A percentile compares a stretch with the other conserved stretches of the same genome.
Conservation (phyloP, 2,888 invertebrate genomes). For the Cosmia pyralina region DNA sequence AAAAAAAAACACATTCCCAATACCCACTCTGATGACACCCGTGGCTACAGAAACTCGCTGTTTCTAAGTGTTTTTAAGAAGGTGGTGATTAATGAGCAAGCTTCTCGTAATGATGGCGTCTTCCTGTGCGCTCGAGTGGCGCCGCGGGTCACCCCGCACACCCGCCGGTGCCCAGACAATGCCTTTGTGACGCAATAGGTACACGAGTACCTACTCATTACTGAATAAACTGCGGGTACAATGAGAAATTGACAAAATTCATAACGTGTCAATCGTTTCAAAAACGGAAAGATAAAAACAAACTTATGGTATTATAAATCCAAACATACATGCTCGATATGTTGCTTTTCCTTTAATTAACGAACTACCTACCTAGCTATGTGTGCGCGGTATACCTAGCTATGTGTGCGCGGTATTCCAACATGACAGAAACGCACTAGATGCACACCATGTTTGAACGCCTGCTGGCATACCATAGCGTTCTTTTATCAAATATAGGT, state of each 20-base stretch:
- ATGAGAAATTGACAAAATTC: not conserved
- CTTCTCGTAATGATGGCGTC: constrained; percentile 23
- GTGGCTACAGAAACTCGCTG: not conserved
- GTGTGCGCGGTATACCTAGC: too few species aligned
- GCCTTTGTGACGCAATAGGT: constrained; percentile 36
- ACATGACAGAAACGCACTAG: not conserved
- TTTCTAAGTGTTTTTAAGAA: constrained; percentile 1
- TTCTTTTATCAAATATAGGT: too few species aligned
- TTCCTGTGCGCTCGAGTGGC: not conserved
- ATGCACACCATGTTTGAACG: too few species aligned
- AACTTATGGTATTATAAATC: not conserved
- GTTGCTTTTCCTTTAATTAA: not conserved
- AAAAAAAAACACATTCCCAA: not conserved
- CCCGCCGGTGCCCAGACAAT: constrained; percentile 16
- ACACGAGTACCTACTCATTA: constrained; percentile 9
- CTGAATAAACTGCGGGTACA: constrained; percentile 6
- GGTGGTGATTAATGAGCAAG: constrained; percentile 46
- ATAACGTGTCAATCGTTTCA: too few species aligned
- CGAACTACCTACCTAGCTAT: not conserved
- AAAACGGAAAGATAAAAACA: too few species aligned
- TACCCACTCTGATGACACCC: not conserved
- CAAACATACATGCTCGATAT: not conserved
- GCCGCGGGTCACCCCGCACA: constrained; percentile 1
- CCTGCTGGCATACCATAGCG: too few species aligned
- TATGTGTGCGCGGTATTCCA: too few species aligned